Evolutionary conservation across 2,888 invertebrate genomes (phyloP), one percentile per base, ranked within the genome.

Genomic region (Pocota personata): DNA sequence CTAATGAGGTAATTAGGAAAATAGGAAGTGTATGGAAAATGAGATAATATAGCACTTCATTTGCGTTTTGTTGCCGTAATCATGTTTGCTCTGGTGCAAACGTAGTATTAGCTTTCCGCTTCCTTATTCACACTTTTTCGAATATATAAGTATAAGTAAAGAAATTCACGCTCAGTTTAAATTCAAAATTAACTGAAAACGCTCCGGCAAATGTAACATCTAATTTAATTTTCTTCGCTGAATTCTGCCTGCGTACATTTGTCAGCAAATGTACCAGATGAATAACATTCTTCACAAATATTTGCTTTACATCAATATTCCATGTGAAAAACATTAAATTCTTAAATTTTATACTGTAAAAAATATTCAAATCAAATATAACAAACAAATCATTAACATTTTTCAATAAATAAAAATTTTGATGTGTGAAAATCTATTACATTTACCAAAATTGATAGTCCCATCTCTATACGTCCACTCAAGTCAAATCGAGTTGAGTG

Each of bases 401-500:
- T 14, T 14, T 6, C 10, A 48, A 14, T 12, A 14, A 32, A 32
- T 4, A 2, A 14, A n/a, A 6, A 43, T 14, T 10, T 16, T 2
- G 5, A 69, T 16, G 2, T 58, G 10, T 30, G 19, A 66, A 40
- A 79, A 37, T 75, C 76, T 80, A 76, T 4, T 86, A 80, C 84
- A 55, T 32, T 82, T 37, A 5, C 8, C 14, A 58, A 52, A 58
- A 32, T 0, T 12, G 14, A 64, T 14, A 52, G 32, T 6, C 75
- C 1, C 82, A 76, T 76, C 80, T 57, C 66, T 73, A 72, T 10
- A 3, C 27, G 27, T 58, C 60, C 16, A 43, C 62, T 73, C 72
- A 60, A 76, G 71, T 75, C 30, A 78, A 83, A 78, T 71, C 52
- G 64, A 76, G 19, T 77, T 66, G 86, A 82, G 82, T 77, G 72